Percentiles rank a stretch among this genome's conserved stretches.
phyloP scores from a whole-genome alignment of 2,113 vertebrate genomes.

The Aegypius monachus region DNA sequence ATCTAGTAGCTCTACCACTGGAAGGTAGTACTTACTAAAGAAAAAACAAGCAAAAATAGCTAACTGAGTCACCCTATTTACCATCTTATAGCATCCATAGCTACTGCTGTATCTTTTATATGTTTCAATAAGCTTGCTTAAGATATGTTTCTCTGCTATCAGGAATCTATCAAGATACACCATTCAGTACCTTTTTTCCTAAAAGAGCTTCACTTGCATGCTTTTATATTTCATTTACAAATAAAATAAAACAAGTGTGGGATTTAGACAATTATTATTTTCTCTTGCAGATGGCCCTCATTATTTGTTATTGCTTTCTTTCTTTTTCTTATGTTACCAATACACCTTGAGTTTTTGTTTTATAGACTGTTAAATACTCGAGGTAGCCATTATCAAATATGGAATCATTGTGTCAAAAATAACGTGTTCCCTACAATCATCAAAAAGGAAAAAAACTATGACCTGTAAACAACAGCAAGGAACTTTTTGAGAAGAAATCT shows the following conservation, averaged over 20 bases:
- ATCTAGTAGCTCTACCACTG: background rate
- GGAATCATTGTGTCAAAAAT: background rate
- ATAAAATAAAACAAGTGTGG: background rate
- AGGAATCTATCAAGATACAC: background rate
- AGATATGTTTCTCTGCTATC: background rate
- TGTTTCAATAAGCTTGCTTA: background rate
- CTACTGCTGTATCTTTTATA: background rate
- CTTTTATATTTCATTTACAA: background rate
- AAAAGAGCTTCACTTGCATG: background rate
- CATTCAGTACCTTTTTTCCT: background rate
- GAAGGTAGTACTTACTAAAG: background rate
- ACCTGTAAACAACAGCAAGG: background rate
- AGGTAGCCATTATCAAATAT: background rate
- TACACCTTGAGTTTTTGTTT: background rate
- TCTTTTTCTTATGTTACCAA: background rate
- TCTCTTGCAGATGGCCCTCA: background rate
- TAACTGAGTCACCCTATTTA: background rate
- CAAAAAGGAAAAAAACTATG: background rate
- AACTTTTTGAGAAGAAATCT: background rate
- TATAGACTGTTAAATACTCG: background rate
- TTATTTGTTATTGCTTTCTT: background rate
- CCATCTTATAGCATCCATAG: background rate
- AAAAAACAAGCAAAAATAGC: background rate
- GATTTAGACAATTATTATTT: background rate
- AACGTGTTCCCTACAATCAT: background rate